A percentile compares a stretch with the other conserved stretches of the same genome.
These are phyloP conservation scores for Griposia aprilina DNA, from an alignment of 2,888 invertebrate species.

Conservation along the genomic window DNA sequence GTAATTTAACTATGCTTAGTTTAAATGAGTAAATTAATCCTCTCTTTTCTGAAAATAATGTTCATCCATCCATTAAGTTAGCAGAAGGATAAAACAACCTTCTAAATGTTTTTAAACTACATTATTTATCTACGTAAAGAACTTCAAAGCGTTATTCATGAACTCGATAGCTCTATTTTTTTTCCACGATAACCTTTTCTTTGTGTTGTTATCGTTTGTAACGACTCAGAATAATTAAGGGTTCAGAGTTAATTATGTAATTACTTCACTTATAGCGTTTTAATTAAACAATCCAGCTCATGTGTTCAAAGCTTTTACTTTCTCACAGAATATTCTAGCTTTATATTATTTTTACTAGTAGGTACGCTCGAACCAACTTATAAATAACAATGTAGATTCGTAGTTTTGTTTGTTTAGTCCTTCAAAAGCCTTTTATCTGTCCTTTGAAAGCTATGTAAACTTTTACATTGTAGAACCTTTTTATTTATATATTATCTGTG, in stretches of 20 bases:
- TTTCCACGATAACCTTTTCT: constrained; percentile 35
- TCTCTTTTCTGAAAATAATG: not conserved
- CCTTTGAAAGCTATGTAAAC: constrained; percentile 35
- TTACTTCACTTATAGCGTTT: constrained; percentile 43
- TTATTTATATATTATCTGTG: constrained; percentile 7
- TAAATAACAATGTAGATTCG: constrained; percentile 9
- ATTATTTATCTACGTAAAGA: constrained; percentile 1
- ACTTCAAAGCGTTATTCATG: constrained; percentile 40
- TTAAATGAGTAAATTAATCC: not conserved
- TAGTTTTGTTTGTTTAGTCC: constrained; percentile 29
- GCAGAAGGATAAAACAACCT: not conserved
- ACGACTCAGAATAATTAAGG: constrained; percentile 52
- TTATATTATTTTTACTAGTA: constrained; percentile 32
- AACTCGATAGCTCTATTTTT: constrained; percentile 19
- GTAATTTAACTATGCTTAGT: too few relatives aligned
- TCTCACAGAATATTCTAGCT: constrained; percentile 19
- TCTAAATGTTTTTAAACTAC: not conserved
- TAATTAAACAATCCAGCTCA: constrained; percentile 39
- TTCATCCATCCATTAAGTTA: not conserved
- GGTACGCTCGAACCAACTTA: constrained; percentile 22
- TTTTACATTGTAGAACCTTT: constrained; percentile 7
- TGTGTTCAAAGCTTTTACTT: constrained; percentile 30
- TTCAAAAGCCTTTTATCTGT: constrained; percentile 39
- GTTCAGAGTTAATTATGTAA: constrained; percentile 43
- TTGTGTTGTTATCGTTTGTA: constrained; percentile 48